Base-by-base conservation (phyloP, 2,113 vertebrate genomes). In the Suricata suricatta region DNA sequence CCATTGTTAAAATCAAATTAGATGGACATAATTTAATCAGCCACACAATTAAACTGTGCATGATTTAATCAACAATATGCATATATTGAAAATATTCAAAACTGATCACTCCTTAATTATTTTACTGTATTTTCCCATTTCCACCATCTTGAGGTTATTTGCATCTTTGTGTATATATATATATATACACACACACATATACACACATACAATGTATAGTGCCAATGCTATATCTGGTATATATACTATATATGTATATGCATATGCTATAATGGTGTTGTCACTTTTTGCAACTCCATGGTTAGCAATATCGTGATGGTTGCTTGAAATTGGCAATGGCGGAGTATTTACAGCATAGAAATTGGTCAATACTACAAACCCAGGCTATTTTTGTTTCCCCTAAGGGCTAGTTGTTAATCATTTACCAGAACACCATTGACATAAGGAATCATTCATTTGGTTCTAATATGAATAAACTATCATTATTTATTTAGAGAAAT, bases 141-240 rank as follows among this genome's bases (percentile, higher is more conserved):
- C 41, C n/a, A 2, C 41, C 7, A 10, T 21, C 23, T 47, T 19
- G 1, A 13, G 7, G 41, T 33, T 92, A 16, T 50, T 83, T 7
- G 8, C 15, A 15, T 27, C 16, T 85, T 1, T 72, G 38, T 19
- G 1, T 44, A 14, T 2, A 0, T 25, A 16, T 5, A 1, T 3
- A 23, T 19, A 3, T 41, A 17, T 4, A 0, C 6, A 41, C 6
- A 41, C 5, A 41, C 6, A 41, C 6, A 41, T 41, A 41, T 41
- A 41, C 5, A 41, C 5, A 41, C 41, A 41, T 5, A 41, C 41
- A 41, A 41, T 5, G 6, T 41, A 41, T 41, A 21, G 76, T 54
- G 23, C 50, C 57, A 41, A 63, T 6, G 14, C 50, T 52, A 15
- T 52, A 12, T 52, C 50, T 52, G 50, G 50, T 52, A 52, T 52